A percentile compares a stretch with the other conserved stretches of the same genome.
Evolutionary conservation across 1,140 invertebrate genomes (phyloP).

Genomic region (Meloidogyne hapla): DNA sequence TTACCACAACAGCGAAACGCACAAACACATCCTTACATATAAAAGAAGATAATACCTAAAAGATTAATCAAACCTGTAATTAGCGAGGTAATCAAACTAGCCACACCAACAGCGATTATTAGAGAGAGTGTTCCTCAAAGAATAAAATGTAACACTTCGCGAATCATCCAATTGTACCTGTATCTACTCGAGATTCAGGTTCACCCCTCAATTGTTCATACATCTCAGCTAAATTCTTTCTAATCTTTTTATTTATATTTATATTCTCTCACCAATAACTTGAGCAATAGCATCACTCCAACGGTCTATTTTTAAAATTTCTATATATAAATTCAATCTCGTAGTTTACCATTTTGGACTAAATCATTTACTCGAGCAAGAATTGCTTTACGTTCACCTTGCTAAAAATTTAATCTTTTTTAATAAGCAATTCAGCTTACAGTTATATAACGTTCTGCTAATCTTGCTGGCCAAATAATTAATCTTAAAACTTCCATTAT

Average conservation of each 20-base stretch:
- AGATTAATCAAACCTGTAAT: conserved; percentile 54
- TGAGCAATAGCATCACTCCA: conserved; percentile 34
- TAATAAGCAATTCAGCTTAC: neutral
- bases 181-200: conserved; percentile 57
- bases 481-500: conserved; percentile 43
- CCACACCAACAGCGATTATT: conserved; percentile 57
- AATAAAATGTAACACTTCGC: neutral
- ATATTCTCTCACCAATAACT: conserved; percentile 16
- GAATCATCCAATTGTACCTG: conserved; percentile 28
- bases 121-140: conserved; percentile 51
- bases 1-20: conserved; percentile 65
- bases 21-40: conserved; percentile 59
- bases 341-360: conserved; percentile 51
- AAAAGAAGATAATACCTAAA: conserved; percentile 19
- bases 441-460: conserved; percentile 45
- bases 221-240: conserved; percentile 50
- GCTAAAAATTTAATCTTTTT: conserved; percentile 42
- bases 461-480: conserved; percentile 62
- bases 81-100: conserved; percentile 53
- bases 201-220: conserved; percentile 55
- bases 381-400: conserved; percentile 56
- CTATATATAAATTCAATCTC: conserved; percentile 40
- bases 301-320: conserved; percentile 24
- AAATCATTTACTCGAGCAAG: conserved; percentile 57
- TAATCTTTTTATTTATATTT: neutral